Base-by-base conservation (phyloP, 30 jellyfish, hydroid and myxozoan genomes). In the Rhopilema esculentum region DNA sequence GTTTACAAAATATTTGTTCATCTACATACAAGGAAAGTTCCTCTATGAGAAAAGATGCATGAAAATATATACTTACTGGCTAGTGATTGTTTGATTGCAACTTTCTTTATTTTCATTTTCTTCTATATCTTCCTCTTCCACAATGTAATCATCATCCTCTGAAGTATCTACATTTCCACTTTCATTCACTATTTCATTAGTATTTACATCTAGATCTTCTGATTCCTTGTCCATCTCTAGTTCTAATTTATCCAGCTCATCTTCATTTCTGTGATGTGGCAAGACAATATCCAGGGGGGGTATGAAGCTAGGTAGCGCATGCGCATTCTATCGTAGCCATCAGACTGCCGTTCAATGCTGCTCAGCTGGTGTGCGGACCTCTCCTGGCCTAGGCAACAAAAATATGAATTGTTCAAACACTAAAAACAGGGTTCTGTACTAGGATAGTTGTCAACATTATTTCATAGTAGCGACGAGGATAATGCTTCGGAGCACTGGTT, bases 241-340 rank as follows among this genome's bases (percentile, higher is more conserved):
- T 24, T 63, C 72, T 19, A 63, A 63, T 63, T 63, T n/a, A 63
- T 63, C 72, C 72, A 63, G 72, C 72, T 63, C 72, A 63, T 63
- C 29, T n/a, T 63, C 72, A 63, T 19, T 63, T n/a, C 72, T 63
- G 72, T 63, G 72, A n/a, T 63, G 72, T 63, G 72, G 57, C 57
- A 40, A 40, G 57, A 40, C 57, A 65, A 12, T 65, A 2, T 65
- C n/a, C n/a, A n/a, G n/a, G n/a, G n/a, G n/a, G n/a, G n/a, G n/a
- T n/a, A n/a, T n/a, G n/a, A n/a, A n/a, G n/a, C n/a, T n/a, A n/a
- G n/a, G n/a, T n/a, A n/a, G n/a, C n/a, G n/a, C n/a, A n/a, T n/a
- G n/a, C n/a, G n/a, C n/a, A n/a, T n/a, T n/a, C n/a, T n/a, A n/a
- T n/a, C n/a, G n/a, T n/a, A n/a, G n/a, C n/a, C n/a, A n/a, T n/a